Evolutionary conservation across 1,140 invertebrate genomes (phyloP).

Genomic region (Hetaerina americana): DNA sequence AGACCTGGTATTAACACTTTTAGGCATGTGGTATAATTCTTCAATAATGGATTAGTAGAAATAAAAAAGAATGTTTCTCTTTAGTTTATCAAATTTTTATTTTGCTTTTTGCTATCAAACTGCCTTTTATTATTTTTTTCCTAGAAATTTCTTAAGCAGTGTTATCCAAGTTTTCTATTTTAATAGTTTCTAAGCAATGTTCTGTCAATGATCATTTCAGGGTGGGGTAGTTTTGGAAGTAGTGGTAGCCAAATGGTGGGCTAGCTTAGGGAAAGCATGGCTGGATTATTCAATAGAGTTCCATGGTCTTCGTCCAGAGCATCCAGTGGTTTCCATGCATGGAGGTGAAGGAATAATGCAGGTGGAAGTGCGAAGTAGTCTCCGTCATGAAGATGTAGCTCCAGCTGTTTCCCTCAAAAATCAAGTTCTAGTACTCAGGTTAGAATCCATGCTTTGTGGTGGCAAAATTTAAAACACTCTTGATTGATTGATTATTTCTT

Average conservation of each 20-base stretch:
- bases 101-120: too few relatives aligned
- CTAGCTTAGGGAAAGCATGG: slow-evolving; percentile 61
- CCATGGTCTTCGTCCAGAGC: slow-evolving; percentile 62
- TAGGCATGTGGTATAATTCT: too few relatives aligned
- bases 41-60: too few relatives aligned
- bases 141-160: too few relatives aligned
- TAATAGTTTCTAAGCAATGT: too few relatives aligned
- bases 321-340: slow-evolving; percentile 47
- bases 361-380: slow-evolving; percentile 48
- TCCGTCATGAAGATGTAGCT: slow-evolving; percentile 67
- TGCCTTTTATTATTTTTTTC: slow-evolving; percentile 5
- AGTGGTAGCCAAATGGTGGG: slow-evolving; percentile 89
- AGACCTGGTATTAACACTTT: too few relatives aligned
- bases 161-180: too few relatives aligned
- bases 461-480: too few relatives aligned
- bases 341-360: slow-evolving; percentile 63
- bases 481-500: too few relatives aligned
- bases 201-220: slow-evolving; percentile 34
- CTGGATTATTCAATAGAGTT: slow-evolving; percentile 68
- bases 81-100: too few relatives aligned
- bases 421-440: slow-evolving; percentile 65
- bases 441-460: too few relatives aligned
- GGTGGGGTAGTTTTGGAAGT: slow-evolving; percentile 69
- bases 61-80: too few relatives aligned
- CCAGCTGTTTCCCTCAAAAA: slow-evolving; percentile 63